A percentile compares a stretch with the other conserved stretches of the same genome.
Evolutionary conservation across 1,140 invertebrate genomes (phyloP).

Genomic region (Chrysomallon squamiferum): DNA sequence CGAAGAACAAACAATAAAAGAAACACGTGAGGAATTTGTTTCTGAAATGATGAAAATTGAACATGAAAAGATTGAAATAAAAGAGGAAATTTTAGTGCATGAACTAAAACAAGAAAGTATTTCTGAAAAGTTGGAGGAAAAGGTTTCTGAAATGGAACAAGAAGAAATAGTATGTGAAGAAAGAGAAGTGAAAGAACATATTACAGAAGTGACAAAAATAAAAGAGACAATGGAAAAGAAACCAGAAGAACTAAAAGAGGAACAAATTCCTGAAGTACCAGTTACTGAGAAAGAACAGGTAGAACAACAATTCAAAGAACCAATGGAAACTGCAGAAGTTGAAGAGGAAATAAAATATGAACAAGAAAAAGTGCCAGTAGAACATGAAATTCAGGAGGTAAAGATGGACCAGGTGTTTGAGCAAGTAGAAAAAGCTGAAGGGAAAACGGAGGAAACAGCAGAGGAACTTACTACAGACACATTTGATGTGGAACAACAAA

Average conservation of each 20-base stretch:
- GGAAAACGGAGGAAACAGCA: background rate
- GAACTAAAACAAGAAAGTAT: background rate
- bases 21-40: too few relatives aligned
- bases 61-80: background rate
- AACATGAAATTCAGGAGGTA: slow-evolving; percentile 1
- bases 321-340: background rate
- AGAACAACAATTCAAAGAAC: background rate
- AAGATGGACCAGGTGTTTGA: slow-evolving; percentile 4
- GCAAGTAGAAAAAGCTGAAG: background rate
- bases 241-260: background rate
- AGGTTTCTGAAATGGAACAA: background rate
- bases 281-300: background rate
- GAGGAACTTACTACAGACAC: background rate
- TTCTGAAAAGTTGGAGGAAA: background rate
- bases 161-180: background rate
- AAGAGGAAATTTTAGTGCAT: background rate
- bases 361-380: background rate
- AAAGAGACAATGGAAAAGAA: background rate
- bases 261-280: background rate
- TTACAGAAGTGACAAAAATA: background rate
- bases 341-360: background rate
- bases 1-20: too few relatives aligned
- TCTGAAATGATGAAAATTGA: too few relatives aligned
- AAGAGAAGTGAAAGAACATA: background rate
- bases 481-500: background rate